A percentile compares a stretch with the other conserved stretches of the same genome.
phyloP scores from a whole-genome alignment of 2,797 vertebrate genomes.

The Alfaro cultratus region DNA sequence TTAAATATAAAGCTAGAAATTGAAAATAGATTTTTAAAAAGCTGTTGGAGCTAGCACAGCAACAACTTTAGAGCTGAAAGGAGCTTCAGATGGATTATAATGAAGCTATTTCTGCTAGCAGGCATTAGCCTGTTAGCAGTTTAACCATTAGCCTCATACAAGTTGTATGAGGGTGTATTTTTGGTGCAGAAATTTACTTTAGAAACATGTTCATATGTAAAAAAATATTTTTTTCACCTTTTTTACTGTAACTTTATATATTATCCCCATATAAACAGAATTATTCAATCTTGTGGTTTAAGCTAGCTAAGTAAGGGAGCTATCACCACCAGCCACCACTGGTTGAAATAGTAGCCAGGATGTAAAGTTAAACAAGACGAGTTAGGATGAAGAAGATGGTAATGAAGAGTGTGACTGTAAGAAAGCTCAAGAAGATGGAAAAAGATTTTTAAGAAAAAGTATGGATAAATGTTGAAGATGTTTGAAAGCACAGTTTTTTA shows the following conservation, averaged over 20 bases:
- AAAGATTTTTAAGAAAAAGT: neutral
- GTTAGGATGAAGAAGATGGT: neutral
- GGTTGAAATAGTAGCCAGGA: constrained; percentile 5
- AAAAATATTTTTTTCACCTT: neutral
- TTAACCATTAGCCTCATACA: neutral
- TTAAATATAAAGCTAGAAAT: neutral
- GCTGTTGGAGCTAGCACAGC: neutral
- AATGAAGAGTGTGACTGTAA: constrained; percentile 6
- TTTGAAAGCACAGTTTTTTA: constrained; percentile 15
- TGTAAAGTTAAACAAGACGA: constrained; percentile 14
- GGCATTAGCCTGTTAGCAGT: neutral
- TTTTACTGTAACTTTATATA: neutral
- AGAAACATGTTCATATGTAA: neutral
- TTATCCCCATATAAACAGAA: neutral
- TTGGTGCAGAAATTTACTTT: neutral
- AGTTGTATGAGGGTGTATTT: neutral
- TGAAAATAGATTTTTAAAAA: neutral
- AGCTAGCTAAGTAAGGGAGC: neutral
- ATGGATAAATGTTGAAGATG: constrained; percentile 15
- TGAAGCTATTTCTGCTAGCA: neutral
- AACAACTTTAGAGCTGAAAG: neutral
- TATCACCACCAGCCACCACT: no score
- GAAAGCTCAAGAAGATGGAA: constrained; percentile 11
- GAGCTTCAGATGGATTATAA: neutral
- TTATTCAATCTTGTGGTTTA: neutral